Evolutionary conservation across 2,113 vertebrate species (phyloP), one percentile per base, ranked within the genome.

Genomic region (Labeo rohita): DNA sequence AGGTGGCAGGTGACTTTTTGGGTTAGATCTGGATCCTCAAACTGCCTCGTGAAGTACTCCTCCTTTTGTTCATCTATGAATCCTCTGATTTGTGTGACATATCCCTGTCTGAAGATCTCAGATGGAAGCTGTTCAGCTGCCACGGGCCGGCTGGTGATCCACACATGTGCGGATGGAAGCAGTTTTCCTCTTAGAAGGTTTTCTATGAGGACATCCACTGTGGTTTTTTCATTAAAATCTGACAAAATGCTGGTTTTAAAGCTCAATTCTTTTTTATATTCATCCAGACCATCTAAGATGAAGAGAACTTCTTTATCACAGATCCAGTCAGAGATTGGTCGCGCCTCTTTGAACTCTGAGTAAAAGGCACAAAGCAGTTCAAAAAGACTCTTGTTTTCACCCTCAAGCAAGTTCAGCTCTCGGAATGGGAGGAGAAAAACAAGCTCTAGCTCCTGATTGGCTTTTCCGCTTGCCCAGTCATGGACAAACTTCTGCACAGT

Each of bases 241-340:
- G n/a, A 70, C 59, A 34, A 52, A n/a, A 28, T 45, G 66, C 2
- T 54, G 54, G 10, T 59, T 68, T 65, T 21, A 81, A 89, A 89
- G 45, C 77, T 65, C 49, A 89, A 16, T 9, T 52, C 11, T 63
- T 87, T 61, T n/a, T 28, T 63, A 59, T 85, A 81, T 66, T 85
- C 85, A 73, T 89, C 88, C 23, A 89, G 78, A 8, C 88, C 88
- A 87, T 89, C 88, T 59, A 89, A 77, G 82, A 89, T 86, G 16
- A 88, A 86, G 1, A 89, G 80, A 3, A 43, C 75, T 59, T 76
- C 66, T 15, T 28, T 56, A 16, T 74, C 68, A 21, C 21, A 70
- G 79, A 36, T 75, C 73, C 47, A 50, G 5, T 75, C 73, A 87
- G 47, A 65, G 43, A 70, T 68, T 0, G 34, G 10, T 9, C 3